Evolutionary conservation across 2,888 invertebrate genomes (phyloP), one percentile per base, ranked within the genome.

Genomic region (Acronicta psi): DNA sequence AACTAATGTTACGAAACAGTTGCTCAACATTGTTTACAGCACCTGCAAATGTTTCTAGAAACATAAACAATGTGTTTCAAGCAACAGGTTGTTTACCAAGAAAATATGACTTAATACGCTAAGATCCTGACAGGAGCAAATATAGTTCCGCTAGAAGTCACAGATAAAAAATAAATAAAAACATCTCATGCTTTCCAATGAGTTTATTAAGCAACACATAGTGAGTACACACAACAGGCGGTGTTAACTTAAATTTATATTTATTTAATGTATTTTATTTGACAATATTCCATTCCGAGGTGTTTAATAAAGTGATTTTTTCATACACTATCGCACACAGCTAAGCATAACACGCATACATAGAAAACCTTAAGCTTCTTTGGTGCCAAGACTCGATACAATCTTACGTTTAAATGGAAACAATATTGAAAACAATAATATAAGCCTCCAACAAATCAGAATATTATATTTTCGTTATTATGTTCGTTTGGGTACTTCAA

Each of bases 171-270:
- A 55, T 54, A 18, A 62, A 73, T 38, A 56, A 53, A 57, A 44
- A 59, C 44, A n/a, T 47, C 1, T 9, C 53, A 76, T 80, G 67
- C 69, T 73, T 80, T 82, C 50, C 58, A 76, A 76, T 75, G 62
- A 61, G 55, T 84, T 84, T 84, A 84, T 79, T 84, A 74, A 77
- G 76, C 81, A 76, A 83, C 80, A 79, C 79, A 76, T 54, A 59
- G 81, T 81, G 81, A 78, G 44, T 68, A 72, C 59, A 79, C 73
- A 77, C 72, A 75, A 69, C 56, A 76, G 73, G 79, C 80, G 56
- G 74, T 77, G 79, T 70, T 69, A 75, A 63, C 51, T 59, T 54
- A 37, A 73, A 74, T 58, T 63, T 67, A 56, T 47, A 55, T 45
- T 43, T 42, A 13, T 40, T 20, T 46, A 18, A 55, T 10, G 37